Evolutionary conservation across 2,797 vertebrate genomes (phyloP).

Genomic region (Myripristis jacobus): DNA sequence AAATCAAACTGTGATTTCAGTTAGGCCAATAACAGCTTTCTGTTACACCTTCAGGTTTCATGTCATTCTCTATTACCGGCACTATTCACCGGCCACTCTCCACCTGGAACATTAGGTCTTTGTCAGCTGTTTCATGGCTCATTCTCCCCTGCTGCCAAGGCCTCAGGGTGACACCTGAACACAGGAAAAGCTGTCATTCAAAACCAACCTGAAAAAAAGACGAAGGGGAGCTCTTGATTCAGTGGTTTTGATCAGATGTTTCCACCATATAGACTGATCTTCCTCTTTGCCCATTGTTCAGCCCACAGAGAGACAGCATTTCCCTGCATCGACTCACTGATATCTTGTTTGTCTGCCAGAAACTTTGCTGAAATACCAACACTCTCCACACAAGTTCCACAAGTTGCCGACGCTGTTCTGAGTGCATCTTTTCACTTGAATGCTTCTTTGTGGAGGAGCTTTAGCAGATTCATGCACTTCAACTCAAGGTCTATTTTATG

Average conservation of each 20-base stretch:
- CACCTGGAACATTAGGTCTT: constrained; percentile 5
- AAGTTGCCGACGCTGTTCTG: background rate
- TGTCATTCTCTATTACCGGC: background rate
- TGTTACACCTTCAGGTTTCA: background rate
- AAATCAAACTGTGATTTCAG: background rate
- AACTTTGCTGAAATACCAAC: constrained; percentile 33
- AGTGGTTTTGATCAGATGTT: background rate
- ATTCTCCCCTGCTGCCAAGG: constrained; percentile 15
- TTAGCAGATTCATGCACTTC: constrained; percentile 32
- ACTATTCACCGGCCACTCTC: background rate
- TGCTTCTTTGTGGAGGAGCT: constrained; percentile 28
- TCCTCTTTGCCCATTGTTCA: background rate
- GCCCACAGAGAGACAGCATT: background rate
- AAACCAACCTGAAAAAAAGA: too few relatives aligned
- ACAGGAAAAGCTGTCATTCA: constrained; percentile 19
- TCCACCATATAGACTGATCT: background rate
- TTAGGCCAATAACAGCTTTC: background rate
- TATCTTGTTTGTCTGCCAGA: background rate
- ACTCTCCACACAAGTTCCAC: background rate
- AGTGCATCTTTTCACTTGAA: background rate
- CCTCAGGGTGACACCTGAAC: background rate
- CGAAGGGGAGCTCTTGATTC: background rate
- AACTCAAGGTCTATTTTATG: constrained; percentile 58
- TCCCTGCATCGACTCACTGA: background rate
- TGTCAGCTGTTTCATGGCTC: constrained; percentile 19